These are phyloP conservation scores for Apogon hyalosoma DNA, from an alignment of 2,797 vertebrate genomes.

Conservation along the genomic window DNA sequence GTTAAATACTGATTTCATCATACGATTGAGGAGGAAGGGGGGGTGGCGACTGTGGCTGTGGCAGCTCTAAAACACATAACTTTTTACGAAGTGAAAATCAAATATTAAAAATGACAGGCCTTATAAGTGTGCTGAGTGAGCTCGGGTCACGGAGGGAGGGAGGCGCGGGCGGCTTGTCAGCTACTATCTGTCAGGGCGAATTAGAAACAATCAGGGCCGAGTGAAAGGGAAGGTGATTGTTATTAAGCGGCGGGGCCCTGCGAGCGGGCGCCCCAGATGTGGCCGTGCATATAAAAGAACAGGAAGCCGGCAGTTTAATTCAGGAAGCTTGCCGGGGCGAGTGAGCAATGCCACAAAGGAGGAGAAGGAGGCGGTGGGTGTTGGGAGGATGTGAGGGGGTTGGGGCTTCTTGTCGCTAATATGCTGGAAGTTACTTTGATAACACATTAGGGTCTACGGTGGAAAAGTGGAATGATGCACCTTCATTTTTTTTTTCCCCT, in stretches of 20 bases:
- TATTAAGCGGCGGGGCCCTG: conserved; percentile 98
- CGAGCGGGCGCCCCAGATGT: conserved; percentile 99
- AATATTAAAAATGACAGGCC: conserved; percentile 99
- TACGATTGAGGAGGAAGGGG: conserved; percentile 54
- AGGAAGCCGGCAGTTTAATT: conserved; percentile 99
- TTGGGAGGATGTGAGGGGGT: conserved; percentile 53
- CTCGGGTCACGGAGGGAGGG: conserved; percentile 99
- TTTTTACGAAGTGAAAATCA: conserved; percentile 99
- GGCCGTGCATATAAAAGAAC: conserved; percentile 99
- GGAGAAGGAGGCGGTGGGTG: conserved; percentile 57
- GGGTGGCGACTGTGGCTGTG: conserved; percentile 55
- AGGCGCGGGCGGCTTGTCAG: conserved; percentile 99
- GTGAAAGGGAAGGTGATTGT: conserved; percentile 99
- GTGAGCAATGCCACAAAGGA: conserved; percentile 91
- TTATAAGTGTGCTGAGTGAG: conserved; percentile 99
- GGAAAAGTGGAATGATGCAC: conserved; percentile 78
- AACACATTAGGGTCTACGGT: conserved; percentile 88
- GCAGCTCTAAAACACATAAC: conserved; percentile 98
- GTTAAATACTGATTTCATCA: conserved; percentile 96
- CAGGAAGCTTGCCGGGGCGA: conserved; percentile 89
- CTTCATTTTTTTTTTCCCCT: conserved; percentile 7
- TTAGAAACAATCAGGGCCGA: conserved; percentile 99
- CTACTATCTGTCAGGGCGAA: conserved; percentile 99
- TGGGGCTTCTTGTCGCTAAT: conserved; percentile 95
- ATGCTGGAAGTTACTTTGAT: conserved; percentile 99